Evolutionary conservation across 2,797 vertebrate genomes (phyloP).

Genomic region (Myotis pilosus): DNA sequence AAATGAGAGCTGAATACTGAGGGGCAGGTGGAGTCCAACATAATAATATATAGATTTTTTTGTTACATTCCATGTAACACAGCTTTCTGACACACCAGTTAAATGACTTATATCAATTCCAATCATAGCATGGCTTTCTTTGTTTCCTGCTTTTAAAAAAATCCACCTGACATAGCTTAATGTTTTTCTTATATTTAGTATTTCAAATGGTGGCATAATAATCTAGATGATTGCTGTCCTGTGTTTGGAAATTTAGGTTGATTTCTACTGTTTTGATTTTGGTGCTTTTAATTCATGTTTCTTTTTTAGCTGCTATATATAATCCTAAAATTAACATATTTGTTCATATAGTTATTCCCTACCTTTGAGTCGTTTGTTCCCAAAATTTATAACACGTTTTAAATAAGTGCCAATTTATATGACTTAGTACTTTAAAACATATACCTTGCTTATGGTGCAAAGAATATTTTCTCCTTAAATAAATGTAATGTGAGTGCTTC

Average conservation of each 20-base stretch:
- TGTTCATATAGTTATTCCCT: background rate
- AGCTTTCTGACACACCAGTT: background rate
- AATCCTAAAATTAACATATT: background rate
- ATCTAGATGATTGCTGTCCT: background rate
- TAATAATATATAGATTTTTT: background rate
- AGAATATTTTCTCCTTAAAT: background rate
- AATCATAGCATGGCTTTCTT: background rate
- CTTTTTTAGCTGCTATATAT: background rate
- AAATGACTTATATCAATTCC: background rate
- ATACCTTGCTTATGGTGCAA: background rate
- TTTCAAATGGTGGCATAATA: background rate
- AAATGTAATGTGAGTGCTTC: background rate
- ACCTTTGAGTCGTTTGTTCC: background rate
- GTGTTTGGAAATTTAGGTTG: background rate
- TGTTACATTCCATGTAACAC: background rate
- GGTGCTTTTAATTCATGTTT: background rate
- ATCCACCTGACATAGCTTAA: background rate
- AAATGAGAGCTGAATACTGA: background rate
- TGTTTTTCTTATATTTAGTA: background rate
- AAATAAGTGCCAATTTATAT: background rate
- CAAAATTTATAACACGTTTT: background rate
- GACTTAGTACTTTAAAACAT: slow-evolving; percentile 3
- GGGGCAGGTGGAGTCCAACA: background rate
- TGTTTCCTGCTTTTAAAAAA: background rate
- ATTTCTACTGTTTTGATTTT: background rate